Percentiles rank a stretch among this genome's conserved stretches.
Evolutionary conservation across 2,797 vertebrate genomes (phyloP).

Genomic region (Fistularia commersonii): DNA sequence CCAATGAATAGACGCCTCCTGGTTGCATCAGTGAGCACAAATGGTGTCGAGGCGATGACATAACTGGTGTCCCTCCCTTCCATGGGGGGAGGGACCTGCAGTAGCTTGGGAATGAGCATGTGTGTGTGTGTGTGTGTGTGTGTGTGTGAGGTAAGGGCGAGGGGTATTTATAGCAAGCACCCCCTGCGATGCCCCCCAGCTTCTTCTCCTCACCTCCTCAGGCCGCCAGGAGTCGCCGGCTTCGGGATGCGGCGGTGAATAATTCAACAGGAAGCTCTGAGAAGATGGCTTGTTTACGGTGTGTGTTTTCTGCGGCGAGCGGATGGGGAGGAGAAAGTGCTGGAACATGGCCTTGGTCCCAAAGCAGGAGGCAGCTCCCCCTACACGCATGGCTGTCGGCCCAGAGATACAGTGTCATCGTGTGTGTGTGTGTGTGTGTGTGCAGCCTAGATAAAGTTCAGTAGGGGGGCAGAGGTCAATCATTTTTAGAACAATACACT

Average conservation of each 20-base stretch:
- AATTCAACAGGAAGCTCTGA: constrained; percentile 41
- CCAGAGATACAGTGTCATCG: too few species aligned
- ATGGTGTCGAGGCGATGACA: constrained; percentile 64
- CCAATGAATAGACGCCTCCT: constrained; percentile 37
- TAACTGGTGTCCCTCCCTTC: constrained; percentile 66
- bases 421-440: too few species aligned
- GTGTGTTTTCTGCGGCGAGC: constrained; percentile 28
- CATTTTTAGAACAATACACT: too few species aligned
- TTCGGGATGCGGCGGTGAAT: constrained; percentile 52
- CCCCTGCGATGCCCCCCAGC: constrained; percentile 47
- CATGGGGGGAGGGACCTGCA: constrained; percentile 60
- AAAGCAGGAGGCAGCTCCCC: constrained; percentile 38
- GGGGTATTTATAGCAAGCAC: constrained; percentile 70
- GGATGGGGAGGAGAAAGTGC: constrained; percentile 56
- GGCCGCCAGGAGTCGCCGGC: constrained; percentile 33
- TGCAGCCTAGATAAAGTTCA: too few species aligned
- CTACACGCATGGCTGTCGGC: too few species aligned
- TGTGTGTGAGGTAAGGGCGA: neutral
- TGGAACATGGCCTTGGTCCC: constrained; percentile 49
- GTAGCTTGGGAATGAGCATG: constrained; percentile 34
- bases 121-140: constrained; percentile 23
- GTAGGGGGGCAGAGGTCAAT: too few species aligned
- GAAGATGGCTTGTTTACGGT: constrained; percentile 25
- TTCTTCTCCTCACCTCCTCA: constrained; percentile 61
- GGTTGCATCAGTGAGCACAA: constrained; percentile 44